Evolutionary conservation across 2,113 vertebrate genomes (phyloP).

Genomic region (Hippocampus guttulatus): DNA sequence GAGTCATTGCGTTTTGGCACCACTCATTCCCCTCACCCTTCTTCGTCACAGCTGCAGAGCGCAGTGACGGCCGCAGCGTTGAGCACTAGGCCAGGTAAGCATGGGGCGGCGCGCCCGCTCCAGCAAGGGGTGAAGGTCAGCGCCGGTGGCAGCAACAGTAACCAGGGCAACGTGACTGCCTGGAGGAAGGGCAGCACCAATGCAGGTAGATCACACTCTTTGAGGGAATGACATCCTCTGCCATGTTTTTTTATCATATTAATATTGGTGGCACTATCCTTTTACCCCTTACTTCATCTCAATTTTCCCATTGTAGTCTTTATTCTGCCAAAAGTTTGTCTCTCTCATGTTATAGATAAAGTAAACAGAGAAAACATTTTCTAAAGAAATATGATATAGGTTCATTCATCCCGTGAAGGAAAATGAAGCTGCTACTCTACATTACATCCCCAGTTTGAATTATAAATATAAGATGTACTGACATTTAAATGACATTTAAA

Average conservation of each 20-base stretch:
- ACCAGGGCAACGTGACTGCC: conserved; percentile 70
- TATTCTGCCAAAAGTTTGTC: no score
- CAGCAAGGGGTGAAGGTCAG: conserved; percentile 74
- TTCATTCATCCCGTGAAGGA: no score
- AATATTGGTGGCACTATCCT: neutral
- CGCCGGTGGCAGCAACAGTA: conserved; percentile 68
- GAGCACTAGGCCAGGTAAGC: conserved; percentile 82
- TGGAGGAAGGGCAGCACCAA: conserved; percentile 87
- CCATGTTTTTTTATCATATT: neutral
- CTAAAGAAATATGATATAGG: no score
- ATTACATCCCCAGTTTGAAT: no score
- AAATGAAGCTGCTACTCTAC: no score
- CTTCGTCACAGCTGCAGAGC: conserved; percentile 84
- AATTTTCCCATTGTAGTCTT: no score
- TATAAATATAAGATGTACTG: no score
- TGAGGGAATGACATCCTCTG: neutral
- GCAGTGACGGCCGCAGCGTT: conserved; percentile 76
- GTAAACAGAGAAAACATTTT: no score
- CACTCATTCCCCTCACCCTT: conserved; percentile 72
- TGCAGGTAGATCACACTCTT: conserved; percentile 75
- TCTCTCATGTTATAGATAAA: no score
- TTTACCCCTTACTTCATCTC: neutral
- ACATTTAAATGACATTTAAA: no score
- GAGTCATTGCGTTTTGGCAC: conserved; percentile 45
- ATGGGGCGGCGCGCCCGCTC: conserved; percentile 76